Evolutionary conservation across 2,888 invertebrate genomes (phyloP).

Genomic region (Griposia aprilina): DNA sequence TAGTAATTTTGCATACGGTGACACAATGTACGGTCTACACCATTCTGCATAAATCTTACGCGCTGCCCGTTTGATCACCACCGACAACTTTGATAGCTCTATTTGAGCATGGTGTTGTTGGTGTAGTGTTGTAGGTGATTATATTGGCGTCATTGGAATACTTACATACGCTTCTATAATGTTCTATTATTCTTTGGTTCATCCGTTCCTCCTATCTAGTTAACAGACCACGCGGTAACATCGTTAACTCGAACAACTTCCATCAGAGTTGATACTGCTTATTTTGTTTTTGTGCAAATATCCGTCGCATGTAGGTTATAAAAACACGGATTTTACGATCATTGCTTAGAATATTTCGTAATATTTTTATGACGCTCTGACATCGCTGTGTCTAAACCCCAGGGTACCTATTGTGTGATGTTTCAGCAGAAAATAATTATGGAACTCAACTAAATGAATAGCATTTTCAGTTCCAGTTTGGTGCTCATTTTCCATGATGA

Average conservation of each 20-base stretch:
- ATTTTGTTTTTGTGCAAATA: slow-evolving; percentile 55
- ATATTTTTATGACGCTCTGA: slow-evolving; percentile 36
- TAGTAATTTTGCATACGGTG: neutral
- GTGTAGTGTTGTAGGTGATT: neutral
- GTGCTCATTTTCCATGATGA: neutral
- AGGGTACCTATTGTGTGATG: neutral
- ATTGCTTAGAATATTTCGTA: slow-evolving; percentile 36
- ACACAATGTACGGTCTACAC: neutral
- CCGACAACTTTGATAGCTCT: neutral
- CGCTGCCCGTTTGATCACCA: too few species aligned
- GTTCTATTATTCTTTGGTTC: slow-evolving; percentile 12
- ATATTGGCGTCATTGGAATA: neutral
- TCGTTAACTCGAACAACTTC: slow-evolving; percentile 49
- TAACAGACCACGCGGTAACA: slow-evolving; percentile 31
- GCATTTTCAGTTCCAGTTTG: neutral
- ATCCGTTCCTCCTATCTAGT: slow-evolving; percentile 15
- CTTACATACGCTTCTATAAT: slow-evolving; percentile 2
- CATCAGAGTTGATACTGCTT: slow-evolving; percentile 31
- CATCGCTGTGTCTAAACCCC: neutral
- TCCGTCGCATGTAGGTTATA: slow-evolving; percentile 37
- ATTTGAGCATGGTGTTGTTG: neutral
- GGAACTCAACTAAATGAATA: neutral
- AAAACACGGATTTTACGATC: slow-evolving; percentile 32
- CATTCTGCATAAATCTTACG: neutral
- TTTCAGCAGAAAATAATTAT: neutral